Evolutionary conservation across 2,113 vertebrate genomes (phyloP).

Genomic region (Drymodes brunneopygia): DNA sequence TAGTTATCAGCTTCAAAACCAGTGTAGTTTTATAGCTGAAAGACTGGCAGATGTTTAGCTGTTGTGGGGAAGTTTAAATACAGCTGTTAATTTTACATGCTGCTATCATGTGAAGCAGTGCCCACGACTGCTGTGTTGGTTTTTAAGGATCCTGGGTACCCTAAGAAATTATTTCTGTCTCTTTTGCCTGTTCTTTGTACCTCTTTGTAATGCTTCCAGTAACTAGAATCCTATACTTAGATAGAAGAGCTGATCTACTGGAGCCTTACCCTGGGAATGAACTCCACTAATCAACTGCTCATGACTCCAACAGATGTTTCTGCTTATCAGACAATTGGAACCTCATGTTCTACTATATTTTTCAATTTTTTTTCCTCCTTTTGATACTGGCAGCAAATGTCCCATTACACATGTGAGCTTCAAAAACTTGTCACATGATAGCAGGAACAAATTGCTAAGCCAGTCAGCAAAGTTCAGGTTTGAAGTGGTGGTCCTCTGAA

Average conservation of each 20-base stretch:
- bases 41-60: slow-evolving; percentile 2
- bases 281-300: slow-evolving; percentile 68
- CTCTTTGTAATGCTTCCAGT: slow-evolving; percentile 6
- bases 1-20: neutral
- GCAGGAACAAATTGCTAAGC: slow-evolving; percentile 63
- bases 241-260: slow-evolving; percentile 46
- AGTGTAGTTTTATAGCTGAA: neutral
- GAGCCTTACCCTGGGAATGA: slow-evolving; percentile 62
- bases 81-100: neutral
- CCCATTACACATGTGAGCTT: slow-evolving; percentile 51
- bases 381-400: slow-evolving; percentile 41
- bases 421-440: slow-evolving; percentile 65
- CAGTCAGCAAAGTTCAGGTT: slow-evolving; percentile 40
- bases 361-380: neutral
- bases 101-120: neutral
- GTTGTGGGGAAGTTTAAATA: neutral
- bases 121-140: neutral
- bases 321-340: slow-evolving; percentile 67
- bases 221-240: neutral
- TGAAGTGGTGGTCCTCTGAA: slow-evolving; percentile 58
- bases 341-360: slow-evolving; percentile 50
- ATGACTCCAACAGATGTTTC: slow-evolving; percentile 71
- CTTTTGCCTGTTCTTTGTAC: neutral
- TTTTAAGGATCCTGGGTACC: neutral
- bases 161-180: neutral